Conservation (phyloP, 2,797 vertebrate genomes). For the Ambastaia sidthimunki region DNA sequence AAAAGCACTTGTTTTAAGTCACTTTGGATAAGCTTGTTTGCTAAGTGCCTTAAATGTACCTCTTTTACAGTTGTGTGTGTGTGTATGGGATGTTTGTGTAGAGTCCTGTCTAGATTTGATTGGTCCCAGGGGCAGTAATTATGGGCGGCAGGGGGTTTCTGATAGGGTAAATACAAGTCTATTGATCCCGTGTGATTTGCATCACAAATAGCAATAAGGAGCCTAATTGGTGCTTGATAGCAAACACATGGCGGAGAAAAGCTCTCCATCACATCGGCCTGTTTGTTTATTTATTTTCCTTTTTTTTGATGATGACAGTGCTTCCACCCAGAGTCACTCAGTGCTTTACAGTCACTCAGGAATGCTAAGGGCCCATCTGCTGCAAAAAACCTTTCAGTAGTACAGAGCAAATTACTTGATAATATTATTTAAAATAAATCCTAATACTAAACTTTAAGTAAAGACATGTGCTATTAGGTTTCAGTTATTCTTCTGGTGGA, state of each 20-base stretch:
- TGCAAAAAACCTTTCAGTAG: conserved; percentile 9
- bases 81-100: conserved; percentile 14
- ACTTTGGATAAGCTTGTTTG: not conserved
- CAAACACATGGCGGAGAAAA: conserved; percentile 36
- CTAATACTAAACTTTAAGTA: not conserved
- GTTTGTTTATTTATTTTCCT: conserved; percentile 24
- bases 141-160: conserved; percentile 23
- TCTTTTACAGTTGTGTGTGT: conserved; percentile 21
- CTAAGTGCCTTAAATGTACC: conserved; percentile 38
- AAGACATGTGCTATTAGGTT: not conserved
- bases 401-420: conserved; percentile 4
- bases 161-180: conserved; percentile 45
- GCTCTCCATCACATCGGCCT: not conserved
- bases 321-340: not conserved
- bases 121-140: conserved; percentile 33
- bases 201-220: conserved; percentile 47
- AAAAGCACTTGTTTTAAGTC: not conserved
- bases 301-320: conserved; percentile 1
- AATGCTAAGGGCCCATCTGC: conserved; percentile 22
- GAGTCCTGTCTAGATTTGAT: conserved; percentile 8
- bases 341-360: conserved; percentile 16
- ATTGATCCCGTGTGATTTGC: conserved; percentile 52
- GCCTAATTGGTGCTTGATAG: conserved; percentile 43
- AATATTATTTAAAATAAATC: conserved; percentile 14
- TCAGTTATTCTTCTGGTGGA: not conserved